Percentiles rank a stretch among this genome's conserved stretches.
These are phyloP conservation scores for Saccostrea glomerata DNA, from an alignment of 1,140 invertebrate species.

Conservation along the genomic window DNA sequence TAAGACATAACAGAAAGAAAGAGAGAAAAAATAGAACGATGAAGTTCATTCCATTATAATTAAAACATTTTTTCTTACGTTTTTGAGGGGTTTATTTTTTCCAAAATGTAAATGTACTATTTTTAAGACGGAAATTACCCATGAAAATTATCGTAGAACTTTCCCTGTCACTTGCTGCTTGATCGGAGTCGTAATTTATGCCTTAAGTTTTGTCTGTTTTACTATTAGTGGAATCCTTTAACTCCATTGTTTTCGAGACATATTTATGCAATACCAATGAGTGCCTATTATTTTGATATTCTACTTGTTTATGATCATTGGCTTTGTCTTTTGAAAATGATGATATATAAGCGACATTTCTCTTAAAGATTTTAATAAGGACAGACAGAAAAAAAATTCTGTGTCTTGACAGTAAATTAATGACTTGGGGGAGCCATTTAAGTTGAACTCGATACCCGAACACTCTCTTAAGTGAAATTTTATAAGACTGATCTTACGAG, in stretches of 20 bases:
- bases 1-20: too few species aligned
- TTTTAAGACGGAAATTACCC: neutral
- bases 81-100: neutral
- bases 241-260: too few species aligned
- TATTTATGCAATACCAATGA: too few species aligned
- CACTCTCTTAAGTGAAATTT: constrained; percentile 38
- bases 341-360: neutral
- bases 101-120: neutral
- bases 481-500: neutral
- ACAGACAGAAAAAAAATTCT: neutral
- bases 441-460: constrained; percentile 26
- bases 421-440: constrained; percentile 13
- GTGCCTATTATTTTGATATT: constrained; percentile 16
- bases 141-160: neutral
- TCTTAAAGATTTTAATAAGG: neutral
- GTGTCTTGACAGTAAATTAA: neutral
- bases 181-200: neutral
- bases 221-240: neutral
- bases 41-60: neutral
- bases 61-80: neutral
- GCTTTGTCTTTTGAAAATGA: neutral
- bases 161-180: neutral
- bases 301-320: neutral
- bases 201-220: neutral
- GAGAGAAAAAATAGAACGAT: too few species aligned